Evolutionary conservation across 2,113 vertebrate genomes (phyloP), one percentile per base, ranked within the genome.

Genomic region (Sinocyclocheilus anshuiensis): DNA sequence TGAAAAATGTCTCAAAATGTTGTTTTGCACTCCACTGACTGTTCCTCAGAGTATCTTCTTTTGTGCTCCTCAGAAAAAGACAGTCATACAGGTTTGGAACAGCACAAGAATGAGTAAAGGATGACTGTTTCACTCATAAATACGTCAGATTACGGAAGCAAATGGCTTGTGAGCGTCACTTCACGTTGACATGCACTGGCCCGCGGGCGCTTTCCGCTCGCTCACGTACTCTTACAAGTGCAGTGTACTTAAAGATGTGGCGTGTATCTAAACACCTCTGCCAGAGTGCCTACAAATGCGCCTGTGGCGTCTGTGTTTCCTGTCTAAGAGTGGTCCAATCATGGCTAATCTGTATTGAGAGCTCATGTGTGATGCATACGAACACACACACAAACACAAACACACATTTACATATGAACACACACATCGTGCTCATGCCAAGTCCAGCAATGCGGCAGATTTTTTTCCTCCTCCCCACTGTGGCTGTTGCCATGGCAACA

Each of bases 401-500:
- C 55, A 75, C 81, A 42, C 79, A 77, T 84, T 87, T 84, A 86
- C 86, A 88, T 87, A 87, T 55, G 33, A 77, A 77, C 67, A 91
- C 79, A 76, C n/a, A 71, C 77, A 75, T 22, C 36, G 90, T 87
- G 89, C 85, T 90, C 90, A 89, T 88, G 89, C 36, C 89, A 91
- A 92, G 92, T 93, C 91, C 84, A 92, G 92, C 93, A 94, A 94
- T 94, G 94, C 93, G 91, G 94, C 93, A 95, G 91, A 92, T 88
- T 87, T 85, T 81, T 69, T 22, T 18, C 50, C 87, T 86, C 88
- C 79, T 88, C 83, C 90, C 87, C 89, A 89, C 91, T 91, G 90
- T 92, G 92, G 90, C 92, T 94, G 94, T 95, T 94, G 93, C 95
- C 93, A 94, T 95, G 88, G 94, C 93, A 95, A 95, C 95, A 93